Conservation (phyloP, 2,797 vertebrate genomes). For the Mormyrops attenuatus region DNA sequence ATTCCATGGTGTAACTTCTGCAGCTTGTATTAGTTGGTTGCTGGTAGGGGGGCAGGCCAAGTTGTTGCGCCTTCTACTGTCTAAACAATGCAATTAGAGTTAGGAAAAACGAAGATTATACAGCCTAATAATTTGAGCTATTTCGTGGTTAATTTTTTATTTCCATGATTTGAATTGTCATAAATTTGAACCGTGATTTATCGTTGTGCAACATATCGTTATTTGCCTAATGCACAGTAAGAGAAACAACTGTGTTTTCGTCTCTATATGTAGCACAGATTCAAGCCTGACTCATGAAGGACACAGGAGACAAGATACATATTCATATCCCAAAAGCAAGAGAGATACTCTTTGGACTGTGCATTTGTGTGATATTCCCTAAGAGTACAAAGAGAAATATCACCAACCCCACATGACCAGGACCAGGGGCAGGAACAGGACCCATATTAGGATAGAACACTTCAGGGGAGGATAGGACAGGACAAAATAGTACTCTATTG, state of each 20-base stretch:
- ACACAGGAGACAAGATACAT: background rate
- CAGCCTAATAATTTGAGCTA: background rate
- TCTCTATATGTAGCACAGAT: background rate
- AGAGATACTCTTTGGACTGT: background rate
- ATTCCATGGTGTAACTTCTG: background rate
- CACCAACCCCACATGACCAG: background rate
- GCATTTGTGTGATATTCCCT: background rate
- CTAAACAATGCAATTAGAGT: background rate
- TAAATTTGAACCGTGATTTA: background rate
- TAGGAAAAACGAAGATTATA: background rate
- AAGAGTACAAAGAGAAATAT: background rate
- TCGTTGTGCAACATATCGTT: background rate
- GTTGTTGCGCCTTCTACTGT: background rate
- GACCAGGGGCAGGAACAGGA: background rate
- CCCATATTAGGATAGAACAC: background rate
- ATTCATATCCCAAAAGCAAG: background rate
- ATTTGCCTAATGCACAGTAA: slow-evolving; percentile 49
- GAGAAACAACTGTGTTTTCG: background rate
- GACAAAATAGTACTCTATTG: background rate
- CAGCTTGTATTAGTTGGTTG: background rate
- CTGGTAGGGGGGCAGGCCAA: background rate
- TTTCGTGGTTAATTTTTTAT: background rate
- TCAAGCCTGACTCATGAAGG: background rate
- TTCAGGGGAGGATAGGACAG: background rate
- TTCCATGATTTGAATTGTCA: background rate